Conservation (phyloP, 2,797 vertebrate genomes). For the Apodemus agrarius region DNA sequence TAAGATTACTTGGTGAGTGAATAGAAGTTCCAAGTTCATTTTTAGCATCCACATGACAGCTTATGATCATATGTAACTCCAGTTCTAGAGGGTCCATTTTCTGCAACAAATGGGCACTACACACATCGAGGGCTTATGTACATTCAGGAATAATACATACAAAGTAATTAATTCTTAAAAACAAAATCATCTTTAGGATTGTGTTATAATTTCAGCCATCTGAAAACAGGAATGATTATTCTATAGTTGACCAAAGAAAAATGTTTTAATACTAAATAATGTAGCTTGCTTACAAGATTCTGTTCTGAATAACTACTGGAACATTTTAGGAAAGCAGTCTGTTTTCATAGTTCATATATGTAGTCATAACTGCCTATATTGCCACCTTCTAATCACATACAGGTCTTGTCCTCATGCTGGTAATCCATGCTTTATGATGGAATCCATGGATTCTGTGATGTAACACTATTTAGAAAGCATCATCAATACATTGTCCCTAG, state of each 20-base stretch:
- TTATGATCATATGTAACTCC: too few relatives aligned
- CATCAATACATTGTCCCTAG: neutral
- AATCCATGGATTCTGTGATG: neutral
- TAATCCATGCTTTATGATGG: neutral
- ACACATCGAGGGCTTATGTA: neutral
- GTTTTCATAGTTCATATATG: neutral
- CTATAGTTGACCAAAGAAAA: neutral
- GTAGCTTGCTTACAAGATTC: neutral
- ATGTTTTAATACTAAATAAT: neutral
- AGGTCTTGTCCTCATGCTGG: neutral
- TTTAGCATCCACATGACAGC: neutral
- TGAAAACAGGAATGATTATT: neutral
- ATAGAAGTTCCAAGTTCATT: too few relatives aligned
- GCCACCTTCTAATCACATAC: neutral
- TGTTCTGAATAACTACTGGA: neutral
- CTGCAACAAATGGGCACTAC: neutral
- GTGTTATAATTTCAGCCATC: neutral
- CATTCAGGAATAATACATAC: neutral
- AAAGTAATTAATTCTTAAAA: neutral
- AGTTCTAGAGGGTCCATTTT: neutral
- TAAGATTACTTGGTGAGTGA: too few relatives aligned
- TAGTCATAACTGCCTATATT: neutral
- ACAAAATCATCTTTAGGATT: too few relatives aligned
- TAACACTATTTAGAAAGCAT: neutral
- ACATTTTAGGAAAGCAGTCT: neutral